phyloP scores from a whole-genome alignment of 1,140 invertebrate genomes.

The Tetramorium parvispinum region DNA sequence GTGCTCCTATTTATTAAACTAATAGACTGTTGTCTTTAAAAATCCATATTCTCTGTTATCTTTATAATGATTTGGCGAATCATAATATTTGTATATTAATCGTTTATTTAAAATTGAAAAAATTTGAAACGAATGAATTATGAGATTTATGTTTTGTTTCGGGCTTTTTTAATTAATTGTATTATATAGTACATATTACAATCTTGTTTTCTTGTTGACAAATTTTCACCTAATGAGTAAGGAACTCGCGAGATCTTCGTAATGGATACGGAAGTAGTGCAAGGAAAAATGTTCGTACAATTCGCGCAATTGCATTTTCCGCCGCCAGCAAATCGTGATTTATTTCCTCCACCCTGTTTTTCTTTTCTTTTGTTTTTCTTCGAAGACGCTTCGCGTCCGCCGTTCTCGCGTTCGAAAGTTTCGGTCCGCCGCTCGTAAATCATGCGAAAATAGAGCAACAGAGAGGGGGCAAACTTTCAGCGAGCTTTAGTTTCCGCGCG shows the following conservation, averaged over 20 bases:
- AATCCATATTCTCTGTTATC: neutral
- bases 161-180: neutral
- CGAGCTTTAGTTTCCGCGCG: slow-evolving; percentile 15
- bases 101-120: neutral
- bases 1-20: neutral
- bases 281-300: slow-evolving; percentile 11
- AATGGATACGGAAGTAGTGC: neutral
- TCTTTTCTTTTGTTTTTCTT: slow-evolving; percentile 31
- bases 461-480: slow-evolving; percentile 10
- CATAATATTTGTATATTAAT: neutral
- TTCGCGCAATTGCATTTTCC: slow-evolving; percentile 31
- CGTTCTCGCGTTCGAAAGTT: slow-evolving; percentile 39
- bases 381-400: slow-evolving; percentile 9
- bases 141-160: neutral
- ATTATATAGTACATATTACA: neutral
- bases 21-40: neutral
- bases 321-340: slow-evolving; percentile 20
- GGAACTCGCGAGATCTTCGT: neutral
- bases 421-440: slow-evolving; percentile 38
- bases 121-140: neutral
- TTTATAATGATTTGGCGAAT: neutral
- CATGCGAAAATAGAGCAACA: slow-evolving; percentile 36
- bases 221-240: neutral
- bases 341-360: neutral
- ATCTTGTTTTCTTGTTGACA: neutral